Evolutionary conservation across 2,797 vertebrate genomes (phyloP).

Genomic region (Lindbergichthys nudifrons): DNA sequence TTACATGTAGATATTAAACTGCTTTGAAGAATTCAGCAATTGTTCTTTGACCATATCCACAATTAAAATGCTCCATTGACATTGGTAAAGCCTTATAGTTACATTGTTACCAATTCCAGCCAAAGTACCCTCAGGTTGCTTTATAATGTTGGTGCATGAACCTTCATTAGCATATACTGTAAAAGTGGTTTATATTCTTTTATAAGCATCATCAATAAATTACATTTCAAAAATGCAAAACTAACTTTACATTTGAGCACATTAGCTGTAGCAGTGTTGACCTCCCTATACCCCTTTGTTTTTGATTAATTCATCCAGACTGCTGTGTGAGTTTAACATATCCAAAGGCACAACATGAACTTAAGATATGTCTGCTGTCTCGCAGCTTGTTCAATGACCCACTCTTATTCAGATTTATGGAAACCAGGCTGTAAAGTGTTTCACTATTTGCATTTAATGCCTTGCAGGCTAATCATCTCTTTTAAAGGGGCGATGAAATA

Average conservation of each 20-base stretch:
- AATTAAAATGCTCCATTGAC: slow-evolving; percentile 2
- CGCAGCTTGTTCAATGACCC: slow-evolving; percentile 49
- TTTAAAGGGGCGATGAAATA: slow-evolving; percentile 8
- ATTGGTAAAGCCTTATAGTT: background rate
- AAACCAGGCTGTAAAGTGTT: slow-evolving; percentile 39
- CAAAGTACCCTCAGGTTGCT: background rate
- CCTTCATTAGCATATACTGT: background rate
- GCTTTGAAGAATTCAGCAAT: background rate
- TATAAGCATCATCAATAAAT: slow-evolving; percentile 8
- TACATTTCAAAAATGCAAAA: background rate
- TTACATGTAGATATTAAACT: background rate
- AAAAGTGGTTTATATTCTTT: slow-evolving; percentile 5
- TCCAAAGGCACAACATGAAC: slow-evolving; percentile 55
- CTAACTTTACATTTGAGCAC: background rate
- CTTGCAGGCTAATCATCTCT: slow-evolving; percentile 6
- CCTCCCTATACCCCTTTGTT: background rate
- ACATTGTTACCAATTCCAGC: slow-evolving; percentile 6
- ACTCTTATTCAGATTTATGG: slow-evolving; percentile 60
- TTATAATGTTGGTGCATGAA: background rate
- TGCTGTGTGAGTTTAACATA: slow-evolving; percentile 31
- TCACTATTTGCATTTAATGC: slow-evolving; percentile 37
- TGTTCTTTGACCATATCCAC: background rate
- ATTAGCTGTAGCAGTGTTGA: slow-evolving; percentile 4
- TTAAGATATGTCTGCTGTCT: slow-evolving; percentile 35
- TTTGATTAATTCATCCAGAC: slow-evolving; percentile 45